These are phyloP conservation scores for Heteromormyrus szaboi DNA, from an alignment of 2,797 vertebrate species.

Conservation along the genomic window DNA sequence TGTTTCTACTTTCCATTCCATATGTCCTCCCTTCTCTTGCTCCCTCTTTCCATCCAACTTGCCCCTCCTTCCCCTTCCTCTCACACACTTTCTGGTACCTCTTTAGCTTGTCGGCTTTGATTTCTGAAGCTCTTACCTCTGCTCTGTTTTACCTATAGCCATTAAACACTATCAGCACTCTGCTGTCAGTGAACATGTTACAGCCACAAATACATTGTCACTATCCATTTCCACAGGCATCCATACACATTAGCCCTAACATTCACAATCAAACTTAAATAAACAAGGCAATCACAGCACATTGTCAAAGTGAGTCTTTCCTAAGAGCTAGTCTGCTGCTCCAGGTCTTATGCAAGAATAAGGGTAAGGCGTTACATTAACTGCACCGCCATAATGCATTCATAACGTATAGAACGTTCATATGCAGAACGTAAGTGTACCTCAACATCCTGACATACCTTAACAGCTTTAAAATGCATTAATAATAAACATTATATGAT, in stretches of 20 bases:
- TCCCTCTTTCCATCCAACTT: background rate
- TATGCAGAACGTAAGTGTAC: background rate
- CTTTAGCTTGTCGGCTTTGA: background rate
- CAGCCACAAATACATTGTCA: constrained; percentile 7
- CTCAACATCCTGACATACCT: background rate
- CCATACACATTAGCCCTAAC: background rate
- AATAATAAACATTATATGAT: background rate
- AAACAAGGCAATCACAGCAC: background rate
- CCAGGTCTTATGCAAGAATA: background rate
- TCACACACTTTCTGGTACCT: background rate
- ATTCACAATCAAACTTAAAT: background rate
- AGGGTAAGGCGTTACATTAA: background rate
- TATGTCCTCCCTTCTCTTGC: background rate
- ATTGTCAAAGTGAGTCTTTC: background rate
- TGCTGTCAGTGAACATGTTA: background rate
- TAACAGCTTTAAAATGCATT: background rate
- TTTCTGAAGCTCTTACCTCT: background rate
- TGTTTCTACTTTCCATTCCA: background rate
- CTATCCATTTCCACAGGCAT: constrained; percentile 12
- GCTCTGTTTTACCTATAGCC: background rate
- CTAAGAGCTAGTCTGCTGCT: background rate
- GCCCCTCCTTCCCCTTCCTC: background rate
- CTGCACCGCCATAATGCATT: background rate
- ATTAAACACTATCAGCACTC: background rate
- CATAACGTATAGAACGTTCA: background rate